These are phyloP conservation scores for Acyrthosiphon pisum DNA, from an alignment of 1,140 invertebrate genomes.

Conservation along the genomic window DNA sequence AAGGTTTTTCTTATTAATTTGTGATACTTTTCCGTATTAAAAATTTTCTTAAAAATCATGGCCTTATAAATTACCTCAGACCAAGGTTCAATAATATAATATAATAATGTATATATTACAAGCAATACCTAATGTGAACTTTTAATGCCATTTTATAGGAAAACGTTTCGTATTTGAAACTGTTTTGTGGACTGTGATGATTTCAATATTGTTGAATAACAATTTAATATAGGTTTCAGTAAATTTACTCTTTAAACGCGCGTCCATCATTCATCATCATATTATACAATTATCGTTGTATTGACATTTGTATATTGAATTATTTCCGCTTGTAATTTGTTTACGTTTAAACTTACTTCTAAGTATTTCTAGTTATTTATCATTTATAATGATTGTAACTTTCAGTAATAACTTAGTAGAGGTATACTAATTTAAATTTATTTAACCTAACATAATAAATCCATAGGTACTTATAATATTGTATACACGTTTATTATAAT, in stretches of 20 bases:
- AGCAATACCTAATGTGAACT: neutral
- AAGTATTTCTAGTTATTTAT: neutral
- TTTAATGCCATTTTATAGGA: neutral
- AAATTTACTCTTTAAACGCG: neutral
- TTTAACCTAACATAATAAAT: too few relatives aligned
- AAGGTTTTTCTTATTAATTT: slow-evolving; percentile 12
- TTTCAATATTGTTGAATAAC: neutral
- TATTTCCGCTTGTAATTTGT: neutral
- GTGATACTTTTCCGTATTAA: neutral
- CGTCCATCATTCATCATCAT: neutral
- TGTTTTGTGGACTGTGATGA: neutral
- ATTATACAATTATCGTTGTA: neutral
- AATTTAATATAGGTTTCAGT: slow-evolving; percentile 9
- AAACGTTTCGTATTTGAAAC: neutral
- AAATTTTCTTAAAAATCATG: slow-evolving; percentile 20
- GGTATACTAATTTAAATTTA: neutral
- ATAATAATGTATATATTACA: neutral
- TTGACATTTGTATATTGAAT: neutral
- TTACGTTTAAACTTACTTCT: neutral
- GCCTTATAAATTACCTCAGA: slow-evolving; percentile 22
- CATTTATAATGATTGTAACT: neutral
- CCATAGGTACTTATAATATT: neutral
- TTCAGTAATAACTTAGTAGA: neutral
- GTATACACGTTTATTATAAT: neutral
- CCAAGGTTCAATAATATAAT: slow-evolving; percentile 9